Evolutionary conservation across 2,888 invertebrate genomes (phyloP).

Genomic region (Axea sp.): DNA sequence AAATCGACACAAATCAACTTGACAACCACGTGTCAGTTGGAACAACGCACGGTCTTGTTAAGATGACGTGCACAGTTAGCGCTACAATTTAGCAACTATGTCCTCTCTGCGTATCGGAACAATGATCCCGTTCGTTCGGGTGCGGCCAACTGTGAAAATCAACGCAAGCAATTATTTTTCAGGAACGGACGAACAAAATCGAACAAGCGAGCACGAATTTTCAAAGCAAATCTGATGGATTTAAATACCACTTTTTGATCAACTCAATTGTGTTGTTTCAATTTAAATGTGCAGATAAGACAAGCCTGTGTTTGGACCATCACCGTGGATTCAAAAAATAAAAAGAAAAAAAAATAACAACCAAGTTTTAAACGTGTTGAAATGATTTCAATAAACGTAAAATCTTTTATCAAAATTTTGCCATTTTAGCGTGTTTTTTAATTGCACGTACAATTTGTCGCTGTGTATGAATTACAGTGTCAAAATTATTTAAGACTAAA

Average conservation of each 20-base stretch:
- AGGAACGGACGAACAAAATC: slow-evolving; percentile 14
- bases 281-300: slow-evolving; percentile 41
- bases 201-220: slow-evolving; percentile 28
- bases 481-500: no score
- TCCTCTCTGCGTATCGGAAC: slow-evolving; percentile 21
- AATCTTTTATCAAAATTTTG: no score
- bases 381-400: no score
- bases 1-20: slow-evolving; percentile 9
- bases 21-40: slow-evolving; percentile 19
- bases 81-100: slow-evolving; percentile 39
- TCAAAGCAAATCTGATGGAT: slow-evolving; percentile 38
- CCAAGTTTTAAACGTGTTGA: no score
- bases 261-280: slow-evolving; percentile 46
- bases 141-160: slow-evolving; percentile 30
- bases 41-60: slow-evolving; percentile 31
- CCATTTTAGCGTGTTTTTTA: no score
- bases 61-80: slow-evolving; percentile 22
- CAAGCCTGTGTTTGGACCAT: slow-evolving; percentile 18
- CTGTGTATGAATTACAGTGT: no score
- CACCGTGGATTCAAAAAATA: no score
- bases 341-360: no score
- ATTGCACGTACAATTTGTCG: no score
- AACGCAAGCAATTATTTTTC: slow-evolving; percentile 43
- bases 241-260: slow-evolving; percentile 35
- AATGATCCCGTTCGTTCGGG: slow-evolving; percentile 27